Evolutionary conservation across 53 echinoderm and acorn worm genomes (phyloP), one percentile per base, ranked within the genome.

Genomic region (Temnopleurus reevesii): DNA sequence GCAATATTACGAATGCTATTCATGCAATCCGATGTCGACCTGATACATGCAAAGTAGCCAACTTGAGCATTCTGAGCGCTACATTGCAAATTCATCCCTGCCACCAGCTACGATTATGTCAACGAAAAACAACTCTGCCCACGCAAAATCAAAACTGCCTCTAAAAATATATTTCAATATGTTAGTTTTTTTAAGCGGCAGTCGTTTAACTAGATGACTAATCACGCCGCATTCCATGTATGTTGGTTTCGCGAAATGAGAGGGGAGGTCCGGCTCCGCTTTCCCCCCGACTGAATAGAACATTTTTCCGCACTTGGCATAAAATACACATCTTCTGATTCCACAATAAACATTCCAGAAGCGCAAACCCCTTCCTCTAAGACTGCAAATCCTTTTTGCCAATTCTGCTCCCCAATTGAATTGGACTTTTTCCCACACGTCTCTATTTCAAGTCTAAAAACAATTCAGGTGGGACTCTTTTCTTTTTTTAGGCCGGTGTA

Each of bases 371-470:
- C 35, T 10, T 12, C 47, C 26, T 13, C 45, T 79, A 79, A 79
- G 79, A 79, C 38, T 23, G 26, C 61, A 85, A 85, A 85, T 85
- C 85, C 85, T 27, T 59, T 59, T 60, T 9, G 85, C 85, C 60
- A 46, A 41, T 36, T 85, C 46, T 4, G 51, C 53, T 33, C 71
- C 65, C 49, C 88, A 46, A 87, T 87, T 87, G 46, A 87, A 66
- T 54, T 51, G 30, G 65, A 53, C 21, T 87, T 87, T 87, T 87
- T 87, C 88, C 88, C 88, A 87, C 88, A 87, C 88, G 51, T 87
- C 88, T 87, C 88, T 34, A 87, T 87, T 87, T 87, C 88, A 64
- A 66, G 53, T 87, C 66, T 27, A 46, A 87, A 66, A 87, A 66
- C 88, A 87, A 87, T 23, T 83, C 53, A 51, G 55, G 83, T 47